Conservation (phyloP, 2,113 vertebrate genomes). For the Empidonax traillii region DNA sequence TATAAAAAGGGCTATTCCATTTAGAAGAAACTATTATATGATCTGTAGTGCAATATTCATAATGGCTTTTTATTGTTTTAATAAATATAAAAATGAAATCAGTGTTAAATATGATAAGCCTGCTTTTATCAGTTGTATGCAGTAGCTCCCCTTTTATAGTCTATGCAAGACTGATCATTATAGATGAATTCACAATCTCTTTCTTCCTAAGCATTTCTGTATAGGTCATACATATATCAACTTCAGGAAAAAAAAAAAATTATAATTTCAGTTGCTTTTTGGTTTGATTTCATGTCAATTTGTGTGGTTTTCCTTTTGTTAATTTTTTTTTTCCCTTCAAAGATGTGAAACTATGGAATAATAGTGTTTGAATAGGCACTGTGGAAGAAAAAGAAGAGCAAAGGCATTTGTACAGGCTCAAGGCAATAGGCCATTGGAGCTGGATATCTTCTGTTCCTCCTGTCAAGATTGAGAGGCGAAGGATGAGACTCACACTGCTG, state of each 20-base stretch:
- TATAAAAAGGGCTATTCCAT: background rate
- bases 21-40: background rate
- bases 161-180: background rate
- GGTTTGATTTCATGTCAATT: background rate
- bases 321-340: background rate
- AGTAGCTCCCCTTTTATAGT: background rate
- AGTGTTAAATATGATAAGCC: background rate
- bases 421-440: background rate
- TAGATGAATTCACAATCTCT: background rate
- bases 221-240: background rate
- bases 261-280: background rate
- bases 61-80: conserved; percentile 8
- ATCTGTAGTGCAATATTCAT: conserved; percentile 2
- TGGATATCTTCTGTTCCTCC: background rate
- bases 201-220: background rate
- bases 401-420: background rate
- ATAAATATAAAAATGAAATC: conserved; percentile 22
- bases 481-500: background rate
- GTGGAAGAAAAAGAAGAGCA: background rate
- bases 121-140: background rate
- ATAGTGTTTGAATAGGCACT: background rate
- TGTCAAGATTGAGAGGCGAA: background rate
- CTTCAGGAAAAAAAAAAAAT: background rate
- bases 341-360: background rate
- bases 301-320: background rate